Percentiles rank a stretch among this genome's conserved stretches.
Evolutionary conservation across 2,888 invertebrate species (phyloP).

Genomic region (Tridacna gigas): DNA sequence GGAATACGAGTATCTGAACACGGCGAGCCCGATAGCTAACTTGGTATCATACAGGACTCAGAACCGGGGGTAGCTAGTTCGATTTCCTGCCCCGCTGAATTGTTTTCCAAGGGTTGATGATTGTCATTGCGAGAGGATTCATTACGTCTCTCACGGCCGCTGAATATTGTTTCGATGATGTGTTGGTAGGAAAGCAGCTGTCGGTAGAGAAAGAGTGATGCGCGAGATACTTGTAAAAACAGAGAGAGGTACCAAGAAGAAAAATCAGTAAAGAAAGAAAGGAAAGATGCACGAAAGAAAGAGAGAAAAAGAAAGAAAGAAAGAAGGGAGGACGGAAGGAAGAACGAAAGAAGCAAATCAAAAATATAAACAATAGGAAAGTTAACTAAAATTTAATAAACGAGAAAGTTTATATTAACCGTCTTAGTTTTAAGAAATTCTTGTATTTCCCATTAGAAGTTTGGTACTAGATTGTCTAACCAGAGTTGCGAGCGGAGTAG

Average conservation of each 20-base stretch:
- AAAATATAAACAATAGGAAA: neutral
- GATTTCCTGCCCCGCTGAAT: no score
- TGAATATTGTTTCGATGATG: no score
- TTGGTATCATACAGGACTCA: no score
- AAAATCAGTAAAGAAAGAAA: neutral
- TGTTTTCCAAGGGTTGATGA: no score
- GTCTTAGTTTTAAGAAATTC: no score
- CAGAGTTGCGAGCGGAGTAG: constrained; percentile 48
- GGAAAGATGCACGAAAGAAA: neutral
- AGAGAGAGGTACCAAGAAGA: neutral
- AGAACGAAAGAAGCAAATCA: neutral
- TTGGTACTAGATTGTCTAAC: constrained; percentile 47
- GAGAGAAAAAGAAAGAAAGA: neutral
- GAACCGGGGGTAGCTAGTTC: no score
- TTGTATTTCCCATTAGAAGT: constrained; percentile 47
- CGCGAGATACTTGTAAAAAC: neutral
- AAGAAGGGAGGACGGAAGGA: neutral
- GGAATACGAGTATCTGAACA: no score
- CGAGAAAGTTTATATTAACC: no score
- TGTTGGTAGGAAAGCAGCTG: no score
- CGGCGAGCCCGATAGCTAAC: no score
- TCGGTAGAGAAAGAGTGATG: neutral
- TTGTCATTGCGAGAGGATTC: no score
- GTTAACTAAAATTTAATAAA: neutral
- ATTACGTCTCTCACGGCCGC: no score